Conservation (phyloP, 2,797 vertebrate species). For the Phoxinus dragarum region DNA sequence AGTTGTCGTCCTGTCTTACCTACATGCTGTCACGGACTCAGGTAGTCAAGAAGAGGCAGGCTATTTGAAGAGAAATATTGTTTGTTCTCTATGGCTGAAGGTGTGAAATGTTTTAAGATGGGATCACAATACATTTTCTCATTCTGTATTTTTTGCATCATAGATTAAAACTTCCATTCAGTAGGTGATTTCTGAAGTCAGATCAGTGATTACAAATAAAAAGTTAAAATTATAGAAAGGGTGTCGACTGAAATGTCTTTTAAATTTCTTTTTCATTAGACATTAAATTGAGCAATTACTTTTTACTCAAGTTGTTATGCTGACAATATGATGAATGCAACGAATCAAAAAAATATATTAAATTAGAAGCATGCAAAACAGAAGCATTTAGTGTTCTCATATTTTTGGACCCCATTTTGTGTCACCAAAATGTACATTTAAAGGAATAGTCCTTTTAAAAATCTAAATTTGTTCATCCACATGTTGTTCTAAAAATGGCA, state of each 20-base stretch:
- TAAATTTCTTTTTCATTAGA: too few relatives aligned
- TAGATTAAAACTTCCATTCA: not conserved
- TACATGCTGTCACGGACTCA: not conserved
- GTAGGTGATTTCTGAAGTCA: not conserved
- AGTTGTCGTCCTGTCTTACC: conserved; percentile 67
- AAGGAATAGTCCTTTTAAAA: not conserved
- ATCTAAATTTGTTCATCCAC: not conserved
- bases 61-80: conserved; percentile 8
- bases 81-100: not conserved
- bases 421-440: not conserved
- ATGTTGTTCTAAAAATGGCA: not conserved
- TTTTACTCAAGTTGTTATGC: not conserved
- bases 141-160: not conserved
- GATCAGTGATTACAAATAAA: not conserved
- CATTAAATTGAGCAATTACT: not conserved
- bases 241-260: not conserved
- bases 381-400: not conserved
- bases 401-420: not conserved
- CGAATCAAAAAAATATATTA: not conserved
- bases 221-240: not conserved
- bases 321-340: not conserved
- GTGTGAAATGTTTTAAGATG: conserved; percentile 4
- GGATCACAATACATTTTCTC: not conserved
- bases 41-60: conserved; percentile 6
- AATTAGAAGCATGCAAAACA: not conserved